Evolutionary conservation across 2,888 invertebrate genomes (phyloP).

Genomic region (Eutolmus rufibarbis): DNA sequence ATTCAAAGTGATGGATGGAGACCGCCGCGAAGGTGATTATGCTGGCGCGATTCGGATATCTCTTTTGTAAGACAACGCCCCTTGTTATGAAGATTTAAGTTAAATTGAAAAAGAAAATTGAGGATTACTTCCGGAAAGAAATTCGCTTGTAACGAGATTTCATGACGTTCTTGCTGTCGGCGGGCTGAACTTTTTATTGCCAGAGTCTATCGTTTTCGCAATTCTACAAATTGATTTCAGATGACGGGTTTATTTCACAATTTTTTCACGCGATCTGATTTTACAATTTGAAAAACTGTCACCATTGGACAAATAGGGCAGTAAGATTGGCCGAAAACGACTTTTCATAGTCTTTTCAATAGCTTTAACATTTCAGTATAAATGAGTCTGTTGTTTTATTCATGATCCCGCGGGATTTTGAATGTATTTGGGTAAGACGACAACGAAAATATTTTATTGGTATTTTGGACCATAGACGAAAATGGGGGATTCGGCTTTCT

Average conservation of each 20-base stretch:
- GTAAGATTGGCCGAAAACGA: neutral
- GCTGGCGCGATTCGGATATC: neutral
- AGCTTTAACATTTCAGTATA: neutral
- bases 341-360: neutral
- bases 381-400: neutral
- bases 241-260: neutral
- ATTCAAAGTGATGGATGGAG: conserved; percentile 22
- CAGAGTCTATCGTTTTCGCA: neutral
- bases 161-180: neutral
- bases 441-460: neutral
- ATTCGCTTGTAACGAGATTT: neutral
- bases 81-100: conserved; percentile 17
- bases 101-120: conserved; percentile 31
- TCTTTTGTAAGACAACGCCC: neutral
- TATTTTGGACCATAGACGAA: neutral
- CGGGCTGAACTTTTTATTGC: neutral
- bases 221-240: neutral
- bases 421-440: neutral
- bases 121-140: conserved; percentile 1
- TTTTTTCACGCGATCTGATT: neutral
- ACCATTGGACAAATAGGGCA: neutral
- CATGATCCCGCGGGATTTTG: neutral
- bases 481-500: neutral
- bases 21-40: neutral
- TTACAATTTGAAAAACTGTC: neutral